Base-by-base conservation (phyloP, 2,888 invertebrate species). In the Protonemura montana region DNA sequence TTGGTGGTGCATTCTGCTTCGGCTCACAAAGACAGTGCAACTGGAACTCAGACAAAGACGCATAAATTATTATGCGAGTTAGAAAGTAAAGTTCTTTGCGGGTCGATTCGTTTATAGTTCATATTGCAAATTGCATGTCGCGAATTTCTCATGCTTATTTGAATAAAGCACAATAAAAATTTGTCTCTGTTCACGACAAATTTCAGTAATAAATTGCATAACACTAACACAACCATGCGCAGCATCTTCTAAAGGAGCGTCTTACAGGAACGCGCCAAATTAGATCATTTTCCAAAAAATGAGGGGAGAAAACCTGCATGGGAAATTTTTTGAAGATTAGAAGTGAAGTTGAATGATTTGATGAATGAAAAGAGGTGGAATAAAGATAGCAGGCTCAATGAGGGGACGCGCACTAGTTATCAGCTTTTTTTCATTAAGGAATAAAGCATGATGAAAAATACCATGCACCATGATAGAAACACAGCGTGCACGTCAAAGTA, bases 361-460 rank as follows among this genome's bases (percentile, higher is more conserved):
- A 85, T 85, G 85, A 85, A 41, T 28, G 42, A 41, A 82, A 77
- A 2, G 86, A 76, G 83, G 30, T 83, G 77, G 85, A 29, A 42
- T 27, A 29, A 26, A 78, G 26, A 59, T 21, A 10, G 16, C 59
- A 2, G 13, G 59, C 78, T 28, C 16, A 35, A 82, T 21, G 42
- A 35, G 77, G 78, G 78, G 84, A 83, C 84, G 84, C 76, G 30
- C 77, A 59, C 42, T 59, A 85, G 78, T 86, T 86, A 84, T 86
- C 86, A 80, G 86, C 86, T 86, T 86, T 86, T n/a, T 86, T 86
- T 86, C 86, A 86, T 86, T 86, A 86, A 83, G 80, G 41, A 86
- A 35, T 86, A 25, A 29, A 41, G 85, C 76, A 85, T 42, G 80
- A 85, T 84, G 84, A 84, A 84, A 84, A 26, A 16, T 81, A 81